Base-by-base conservation (phyloP, 2,113 vertebrate species). In the Dicentrarchus labrax region DNA sequence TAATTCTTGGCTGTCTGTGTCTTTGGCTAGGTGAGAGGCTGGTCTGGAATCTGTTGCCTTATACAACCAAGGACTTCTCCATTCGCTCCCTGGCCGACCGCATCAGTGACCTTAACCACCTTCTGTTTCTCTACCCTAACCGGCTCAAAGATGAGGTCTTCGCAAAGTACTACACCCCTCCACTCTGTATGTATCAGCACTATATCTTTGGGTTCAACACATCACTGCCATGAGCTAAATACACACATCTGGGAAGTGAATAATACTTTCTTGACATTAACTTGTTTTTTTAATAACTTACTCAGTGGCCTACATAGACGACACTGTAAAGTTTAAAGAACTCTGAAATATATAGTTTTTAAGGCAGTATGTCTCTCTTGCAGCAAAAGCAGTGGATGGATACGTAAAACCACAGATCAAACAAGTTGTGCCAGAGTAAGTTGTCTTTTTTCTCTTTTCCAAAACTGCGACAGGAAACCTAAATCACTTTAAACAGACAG, bases 21-120 rank as follows among this genome's bases (percentile, higher is more conserved):
- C 0, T 15, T 56, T 56, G 59, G 15, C 11, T 86, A 99, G 98
- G 97, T 6, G 98, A 99, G 85, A 96, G 98, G 86, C 96, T 99
- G 95, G 98, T 99, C 82, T 99, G 98, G 98, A 99, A 99, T 93
- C 96, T 99, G 91, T 96, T 99, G 96, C 98, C 98, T 75, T 99
- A 99, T 91, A 99, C 98, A 61, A 98, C 97, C 78, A 97, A 98
- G 93, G 98, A 99, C 91, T 99, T 99, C 93, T 99, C 98, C 72
- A 99, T 99, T 85, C 97, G 98, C 60, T 99, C 98, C 56, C 94
- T 99, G 91, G 98, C 98, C 0, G 98, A 99, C 91, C 97, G 98
- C 67, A 95, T 99, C 5, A 99, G 98, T 30, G 98, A 99, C 88
- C 95, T 99, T 87, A 97, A 94, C 93, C 99, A 99, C 89, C 97